These are phyloP conservation scores for Cranoglanis bouderius DNA, from an alignment of 2,113 vertebrate species.

Conservation along the genomic window DNA sequence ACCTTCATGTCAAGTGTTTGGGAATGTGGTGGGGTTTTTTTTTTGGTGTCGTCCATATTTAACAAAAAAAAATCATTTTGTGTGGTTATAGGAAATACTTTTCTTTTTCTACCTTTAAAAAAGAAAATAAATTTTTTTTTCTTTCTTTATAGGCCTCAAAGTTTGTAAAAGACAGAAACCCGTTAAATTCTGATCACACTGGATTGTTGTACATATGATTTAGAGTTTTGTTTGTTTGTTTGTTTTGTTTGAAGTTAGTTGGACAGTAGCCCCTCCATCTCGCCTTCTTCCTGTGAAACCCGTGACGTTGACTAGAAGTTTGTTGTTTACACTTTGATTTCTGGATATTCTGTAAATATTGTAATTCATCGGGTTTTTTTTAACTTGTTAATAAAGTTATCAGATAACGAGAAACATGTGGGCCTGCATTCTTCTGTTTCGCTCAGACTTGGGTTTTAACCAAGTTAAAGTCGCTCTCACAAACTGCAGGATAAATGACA, in stretches of 20 bases:
- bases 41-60: constrained; percentile 66
- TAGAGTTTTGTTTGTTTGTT: constrained; percentile 42
- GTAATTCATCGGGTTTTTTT: constrained; percentile 99
- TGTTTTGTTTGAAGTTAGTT: constrained; percentile 62
- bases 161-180: constrained; percentile 62
- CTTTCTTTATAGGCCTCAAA: constrained; percentile 64
- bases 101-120: constrained; percentile 62
- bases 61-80: constrained; percentile 58
- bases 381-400: constrained; percentile 99
- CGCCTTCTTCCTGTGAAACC: constrained; percentile 78
- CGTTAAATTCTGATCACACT: constrained; percentile 76
- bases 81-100: constrained; percentile 62
- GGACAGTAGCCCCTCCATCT: constrained; percentile 72
- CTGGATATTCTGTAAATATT: constrained; percentile 99
- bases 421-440: not conserved
- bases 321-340: constrained; percentile 98
- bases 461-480: not conserved
- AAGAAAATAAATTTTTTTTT: not conserved
- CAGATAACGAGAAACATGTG: constrained; percentile 76
- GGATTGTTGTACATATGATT: constrained; percentile 77
- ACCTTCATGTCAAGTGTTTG: constrained; percentile 71
- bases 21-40: constrained; percentile 66
- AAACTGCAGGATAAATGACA: not conserved
- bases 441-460: not conserved
- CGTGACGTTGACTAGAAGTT: constrained; percentile 83